These are phyloP conservation scores for Muntiacus reevesi DNA, from an alignment of 2,113 vertebrate species.

Conservation along the genomic window DNA sequence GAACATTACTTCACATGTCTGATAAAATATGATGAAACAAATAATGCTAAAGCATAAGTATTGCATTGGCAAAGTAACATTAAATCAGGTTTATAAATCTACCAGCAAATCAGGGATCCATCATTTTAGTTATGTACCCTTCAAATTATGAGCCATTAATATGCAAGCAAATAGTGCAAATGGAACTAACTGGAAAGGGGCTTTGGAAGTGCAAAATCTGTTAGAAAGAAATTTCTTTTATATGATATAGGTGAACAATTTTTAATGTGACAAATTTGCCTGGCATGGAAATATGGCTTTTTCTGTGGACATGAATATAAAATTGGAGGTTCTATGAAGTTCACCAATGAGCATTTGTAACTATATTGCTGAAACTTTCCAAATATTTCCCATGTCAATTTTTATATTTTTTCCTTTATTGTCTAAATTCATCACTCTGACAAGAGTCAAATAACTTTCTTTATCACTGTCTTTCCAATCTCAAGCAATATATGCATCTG, in stretches of 20 bases:
- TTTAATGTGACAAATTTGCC: constrained; percentile 18
- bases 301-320: neutral
- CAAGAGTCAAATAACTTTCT: constrained; percentile 63
- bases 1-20: neutral
- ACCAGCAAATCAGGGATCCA: neutral
- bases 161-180: neutral
- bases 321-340: neutral
- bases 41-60: neutral
- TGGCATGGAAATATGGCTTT: constrained; percentile 10
- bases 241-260: neutral
- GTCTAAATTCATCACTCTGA: constrained; percentile 62
- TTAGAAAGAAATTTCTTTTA: constrained; percentile 19
- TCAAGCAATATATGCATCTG: constrained; percentile 41
- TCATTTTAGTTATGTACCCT: neutral
- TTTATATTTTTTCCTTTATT: constrained; percentile 61
- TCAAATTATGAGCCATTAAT: constrained; percentile 12
- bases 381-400: constrained; percentile 33
- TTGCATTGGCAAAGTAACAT: neutral
- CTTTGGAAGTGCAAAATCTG: neutral
- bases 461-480: constrained; percentile 43
- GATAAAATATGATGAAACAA: constrained; percentile 35
- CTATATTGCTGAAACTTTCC: constrained; percentile 30
- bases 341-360: constrained; percentile 11
- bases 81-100: neutral
- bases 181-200: neutral